phyloP scores from a whole-genome alignment of 2,113 vertebrate species.

The Gallinago paraguaiae region DNA sequence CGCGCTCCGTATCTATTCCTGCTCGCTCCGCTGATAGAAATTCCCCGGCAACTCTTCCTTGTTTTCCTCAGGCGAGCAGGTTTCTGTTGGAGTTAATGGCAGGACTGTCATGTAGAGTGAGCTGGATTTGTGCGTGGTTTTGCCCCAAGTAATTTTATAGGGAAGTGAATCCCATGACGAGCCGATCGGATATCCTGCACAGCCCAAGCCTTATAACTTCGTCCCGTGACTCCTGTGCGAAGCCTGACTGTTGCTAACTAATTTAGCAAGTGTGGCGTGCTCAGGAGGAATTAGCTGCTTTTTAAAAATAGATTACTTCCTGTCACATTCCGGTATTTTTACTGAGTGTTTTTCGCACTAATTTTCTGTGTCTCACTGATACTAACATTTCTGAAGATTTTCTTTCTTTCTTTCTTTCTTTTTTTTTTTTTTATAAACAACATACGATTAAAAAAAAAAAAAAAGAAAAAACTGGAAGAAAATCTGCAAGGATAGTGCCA shows the following conservation, averaged over 20 bases:
- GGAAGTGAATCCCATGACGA: rapidly evolving
- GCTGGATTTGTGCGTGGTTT: constrained; percentile 40
- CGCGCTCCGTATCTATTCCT: background rate
- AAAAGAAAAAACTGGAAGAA: background rate
- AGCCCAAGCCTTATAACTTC: background rate
- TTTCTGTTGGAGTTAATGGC: constrained; percentile 9
- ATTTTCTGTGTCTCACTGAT: constrained; percentile 9
- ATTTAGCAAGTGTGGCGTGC: background rate
- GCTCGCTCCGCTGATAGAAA: background rate
- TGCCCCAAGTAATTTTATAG: constrained; percentile 54
- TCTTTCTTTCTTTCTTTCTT: background rate
- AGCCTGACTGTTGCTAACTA: background rate
- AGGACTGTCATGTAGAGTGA: background rate
- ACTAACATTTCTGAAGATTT: background rate
- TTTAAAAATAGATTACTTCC: constrained; percentile 44
- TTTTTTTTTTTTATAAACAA: background rate
- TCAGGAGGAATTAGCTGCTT: constrained; percentile 26
- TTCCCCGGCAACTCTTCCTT: background rate
- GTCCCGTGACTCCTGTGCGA: background rate
- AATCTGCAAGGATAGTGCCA: background rate
- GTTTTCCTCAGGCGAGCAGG: background rate
- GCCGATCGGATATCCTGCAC: background rate
- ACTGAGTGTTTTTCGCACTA: background rate
- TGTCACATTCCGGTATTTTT: background rate
- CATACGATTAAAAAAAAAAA: background rate